These are phyloP conservation scores for Amorpha juglandis DNA, from an alignment of 2,888 invertebrate genomes.

Conservation along the genomic window DNA sequence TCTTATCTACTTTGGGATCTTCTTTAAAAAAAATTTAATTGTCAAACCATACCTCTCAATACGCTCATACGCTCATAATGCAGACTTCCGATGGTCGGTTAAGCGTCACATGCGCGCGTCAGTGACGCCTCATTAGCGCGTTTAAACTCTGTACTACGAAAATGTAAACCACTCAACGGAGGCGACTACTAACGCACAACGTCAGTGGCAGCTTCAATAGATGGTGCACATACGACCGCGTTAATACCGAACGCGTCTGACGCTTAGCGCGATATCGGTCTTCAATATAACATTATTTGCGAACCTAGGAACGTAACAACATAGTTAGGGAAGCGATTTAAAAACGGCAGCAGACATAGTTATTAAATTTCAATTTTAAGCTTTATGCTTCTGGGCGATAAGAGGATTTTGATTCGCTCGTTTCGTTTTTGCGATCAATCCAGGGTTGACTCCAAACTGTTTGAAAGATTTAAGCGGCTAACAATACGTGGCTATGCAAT, in stretches of 20 bases:
- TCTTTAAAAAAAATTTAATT: too few species aligned
- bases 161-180: background rate
- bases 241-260: too few species aligned
- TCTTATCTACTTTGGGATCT: too few species aligned
- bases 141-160: too few species aligned
- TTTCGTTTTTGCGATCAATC: slow-evolving; percentile 30
- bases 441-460: slow-evolving; percentile 24
- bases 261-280: background rate
- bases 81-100: too few species aligned
- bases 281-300: background rate
- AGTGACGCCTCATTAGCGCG: too few species aligned
- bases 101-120: too few species aligned
- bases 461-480: background rate
- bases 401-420: slow-evolving; percentile 69
- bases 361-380: slow-evolving; percentile 74
- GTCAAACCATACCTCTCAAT: too few species aligned
- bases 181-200: too few species aligned
- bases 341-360: slow-evolving; percentile 36
- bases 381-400: slow-evolving; percentile 67
- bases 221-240: too few species aligned
- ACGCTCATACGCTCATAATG: too few species aligned
- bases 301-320: background rate
- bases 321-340: slow-evolving; percentile 32
- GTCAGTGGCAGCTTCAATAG: too few species aligned
- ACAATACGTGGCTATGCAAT: slow-evolving; percentile 1